These are phyloP conservation scores for Caerostris darwini DNA, from an alignment of 1,140 invertebrate species.

Conservation along the genomic window DNA sequence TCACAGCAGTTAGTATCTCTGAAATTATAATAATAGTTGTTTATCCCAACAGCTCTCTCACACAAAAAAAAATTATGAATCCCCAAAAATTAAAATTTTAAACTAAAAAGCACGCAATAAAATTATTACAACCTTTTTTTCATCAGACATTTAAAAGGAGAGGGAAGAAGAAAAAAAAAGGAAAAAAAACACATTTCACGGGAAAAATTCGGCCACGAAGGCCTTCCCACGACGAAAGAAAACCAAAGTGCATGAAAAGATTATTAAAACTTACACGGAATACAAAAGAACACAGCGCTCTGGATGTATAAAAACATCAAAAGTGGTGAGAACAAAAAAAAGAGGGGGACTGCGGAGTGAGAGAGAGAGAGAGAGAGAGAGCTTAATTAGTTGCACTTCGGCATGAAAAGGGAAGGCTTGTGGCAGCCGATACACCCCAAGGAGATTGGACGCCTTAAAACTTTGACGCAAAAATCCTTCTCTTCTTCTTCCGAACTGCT, in stretches of 20 bases:
- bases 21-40: no score
- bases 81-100: no score
- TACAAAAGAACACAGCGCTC: not conserved
- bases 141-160: no score
- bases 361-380: constrained; percentile 11
- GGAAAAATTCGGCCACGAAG: no score
- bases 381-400: constrained; percentile 56
- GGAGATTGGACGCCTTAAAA: not conserved
- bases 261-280: not conserved
- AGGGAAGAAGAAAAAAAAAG: no score
- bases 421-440: not conserved
- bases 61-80: no score
- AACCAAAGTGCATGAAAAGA: not conserved
- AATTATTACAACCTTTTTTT: no score
- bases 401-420: constrained; percentile 26
- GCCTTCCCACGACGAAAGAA: no score
- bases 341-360: not conserved
- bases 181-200: no score
- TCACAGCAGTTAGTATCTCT: no score
- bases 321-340: not conserved
- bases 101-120: no score
- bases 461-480: constrained; percentile 15
- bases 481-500: constrained; percentile 16
- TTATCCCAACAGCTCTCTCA: no score
- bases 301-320: not conserved